Evolutionary conservation across 2,888 invertebrate genomes (phyloP), one percentile per base, ranked within the genome.

Genomic region (Apamea crenata): DNA sequence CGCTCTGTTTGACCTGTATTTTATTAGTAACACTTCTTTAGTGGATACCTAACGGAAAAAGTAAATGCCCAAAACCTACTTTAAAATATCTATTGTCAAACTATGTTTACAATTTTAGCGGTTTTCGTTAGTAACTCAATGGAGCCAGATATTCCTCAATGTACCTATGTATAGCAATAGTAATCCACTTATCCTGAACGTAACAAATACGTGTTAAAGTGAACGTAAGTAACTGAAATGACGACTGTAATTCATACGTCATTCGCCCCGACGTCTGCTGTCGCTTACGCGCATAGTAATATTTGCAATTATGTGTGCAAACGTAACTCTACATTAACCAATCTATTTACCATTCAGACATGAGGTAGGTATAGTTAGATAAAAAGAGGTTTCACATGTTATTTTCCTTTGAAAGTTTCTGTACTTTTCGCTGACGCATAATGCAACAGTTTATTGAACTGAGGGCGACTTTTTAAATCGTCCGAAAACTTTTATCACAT

Each of bases 301-400:
- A 65, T 56, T 80, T 66, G 29, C 65, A 79, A 80, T 79, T 56
- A 56, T 79, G 6, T 73, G 47, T 47, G 79, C 36, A 66, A 76
- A 44, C 8, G 65, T 50, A 63, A n/a, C 44, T 21, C 44, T 21
- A 21, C 8, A 77, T 59, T 71, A 71, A 44, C 14, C 8, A 40
- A 32, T 66, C 32, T 36, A 32, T 61, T 78, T 50, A 47, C 47
- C 36, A 16, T 5, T 56, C n/a, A 47, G 16, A 36, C 4, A 8
- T 14, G 12, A 36, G 16, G 7, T 47, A 25, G 40, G 14, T 53
- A 36, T 12, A 65, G 12, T 36, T 53, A 61, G 32, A 25, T 61
- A 71, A 71, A 59, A 47, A 4, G 12, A 12, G n/a, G 56, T 59
- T 59, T 59, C n/a, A n/a, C 12, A n/a, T 12, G 12, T 59, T 5